Base-by-base conservation (phyloP, 1,140 invertebrate species). In the Kradibia gibbosae region DNA sequence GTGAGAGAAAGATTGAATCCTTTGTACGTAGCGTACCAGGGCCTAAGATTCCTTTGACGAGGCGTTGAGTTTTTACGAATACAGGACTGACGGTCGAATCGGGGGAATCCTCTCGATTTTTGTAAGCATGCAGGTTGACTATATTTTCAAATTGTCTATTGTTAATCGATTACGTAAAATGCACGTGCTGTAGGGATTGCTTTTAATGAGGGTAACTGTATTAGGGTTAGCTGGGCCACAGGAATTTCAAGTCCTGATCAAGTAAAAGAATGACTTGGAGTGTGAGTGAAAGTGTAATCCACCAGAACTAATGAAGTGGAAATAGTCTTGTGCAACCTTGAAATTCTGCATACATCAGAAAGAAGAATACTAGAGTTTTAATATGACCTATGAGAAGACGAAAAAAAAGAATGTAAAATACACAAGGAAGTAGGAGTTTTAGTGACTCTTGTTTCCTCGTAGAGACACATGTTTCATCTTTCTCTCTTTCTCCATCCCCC, bases 371-470 rank as follows among this genome's bases (percentile, higher is more conserved):
- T 2, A 28, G 22, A 39, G 48, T 36, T 31, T 3, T 31, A 39
- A 36, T 17, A 70, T 39, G 74, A 77, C 39, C 22, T 62, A 76
- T 31, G 42, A 76, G 31, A 76, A 62, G 62, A 78, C 50, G 77
- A 78, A 70, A 42, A 67, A 78, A 45, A 67, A 67, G 11, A 34
- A 39, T 34, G 39, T 39, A 55, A 73, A n/a, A 48, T 34, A 45
- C 78, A 80, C 78, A n/a, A n/a, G n/a, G n/a, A n/a, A n/a, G n/a
- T n/a, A n/a, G n/a, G n/a, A n/a, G n/a, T n/a, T n/a, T n/a, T n/a
- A n/a, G n/a, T n/a, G n/a, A n/a, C n/a, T n/a, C n/a, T 42, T 80
- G 77, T 79, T 78, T 71, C 77, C 67, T 20, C 50, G 8, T 3
- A 42, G 22, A 2, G 0, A 45, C 28, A 25, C 60, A 53, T 48